Conservation (phyloP, 2,113 vertebrate genomes). For the Thunnus thynnus region DNA sequence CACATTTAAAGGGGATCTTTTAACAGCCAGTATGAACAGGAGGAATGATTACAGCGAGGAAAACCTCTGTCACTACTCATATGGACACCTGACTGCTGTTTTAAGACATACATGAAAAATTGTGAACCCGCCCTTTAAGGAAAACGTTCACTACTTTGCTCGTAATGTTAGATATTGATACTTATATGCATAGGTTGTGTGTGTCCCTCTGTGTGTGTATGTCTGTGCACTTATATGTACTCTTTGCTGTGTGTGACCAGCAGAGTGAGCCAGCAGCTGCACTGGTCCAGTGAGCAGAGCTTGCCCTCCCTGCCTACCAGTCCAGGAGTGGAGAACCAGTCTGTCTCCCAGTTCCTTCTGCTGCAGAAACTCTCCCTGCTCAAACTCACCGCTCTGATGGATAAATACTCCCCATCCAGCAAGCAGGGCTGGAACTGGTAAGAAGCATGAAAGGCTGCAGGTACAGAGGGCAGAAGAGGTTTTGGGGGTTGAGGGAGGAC, state of each 20-base stretch:
- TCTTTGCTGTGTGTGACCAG: slow-evolving; percentile 3
- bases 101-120: too few species aligned
- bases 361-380: slow-evolving; percentile 89
- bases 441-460: slow-evolving; percentile 55
- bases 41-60: too few species aligned
- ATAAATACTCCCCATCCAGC: slow-evolving; percentile 90
- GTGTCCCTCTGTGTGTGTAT: background rate
- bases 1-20: too few species aligned
- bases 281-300: slow-evolving; percentile 82
- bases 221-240: background rate
- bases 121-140: too few species aligned
- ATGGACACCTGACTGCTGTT: too few species aligned
- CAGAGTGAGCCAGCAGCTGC: slow-evolving; percentile 73
- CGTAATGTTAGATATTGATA: too few species aligned
- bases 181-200: too few species aligned
- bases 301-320: slow-evolving; percentile 62
- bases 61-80: too few species aligned
- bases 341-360: slow-evolving; percentile 84
- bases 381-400: slow-evolving; percentile 91
- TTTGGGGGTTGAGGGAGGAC: background rate
- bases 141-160: too few species aligned
- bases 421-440: slow-evolving; percentile 95
- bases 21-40: too few species aligned
- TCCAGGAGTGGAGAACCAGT: slow-evolving; percentile 76
- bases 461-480: background rate